Conservation (phyloP, 2,797 vertebrate genomes). For the Pteropus rufus region DNA sequence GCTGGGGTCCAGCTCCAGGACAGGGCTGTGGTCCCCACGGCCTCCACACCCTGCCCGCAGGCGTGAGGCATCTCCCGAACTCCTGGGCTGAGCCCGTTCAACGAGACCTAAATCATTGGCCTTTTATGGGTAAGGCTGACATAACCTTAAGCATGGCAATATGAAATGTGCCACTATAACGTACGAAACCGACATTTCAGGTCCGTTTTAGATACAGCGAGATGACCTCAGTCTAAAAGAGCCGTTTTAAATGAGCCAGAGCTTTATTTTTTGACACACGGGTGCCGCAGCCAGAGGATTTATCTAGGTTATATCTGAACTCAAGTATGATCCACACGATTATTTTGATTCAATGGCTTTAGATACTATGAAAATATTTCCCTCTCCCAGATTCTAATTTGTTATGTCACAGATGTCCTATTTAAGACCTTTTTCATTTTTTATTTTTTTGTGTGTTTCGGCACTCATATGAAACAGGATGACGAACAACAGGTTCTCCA, state of each 20-base stretch:
- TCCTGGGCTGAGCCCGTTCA: background rate
- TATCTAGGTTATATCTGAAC: conserved; percentile 66
- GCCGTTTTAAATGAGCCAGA: conserved; percentile 47
- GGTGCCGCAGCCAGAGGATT: conserved; percentile 51
- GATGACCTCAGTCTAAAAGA: conserved; percentile 51
- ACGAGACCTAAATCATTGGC: conserved; percentile 27
- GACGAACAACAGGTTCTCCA: conserved; percentile 45
- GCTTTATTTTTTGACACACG: conserved; percentile 66
- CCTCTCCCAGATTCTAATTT: conserved; percentile 67
- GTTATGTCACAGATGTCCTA: conserved; percentile 33
- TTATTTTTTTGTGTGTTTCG: conserved; percentile 23
- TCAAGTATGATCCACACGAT: conserved; percentile 68
- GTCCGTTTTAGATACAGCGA: conserved; percentile 31
- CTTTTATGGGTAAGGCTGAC: background rate
- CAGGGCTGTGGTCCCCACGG: no score
- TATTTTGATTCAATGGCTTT: conserved; percentile 76
- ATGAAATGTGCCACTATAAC: background rate
- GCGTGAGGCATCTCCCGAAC: background rate
- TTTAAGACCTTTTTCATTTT: background rate
- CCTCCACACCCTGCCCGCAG: background rate
- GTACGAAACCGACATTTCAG: conserved; percentile 43
- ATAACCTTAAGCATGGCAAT: background rate
- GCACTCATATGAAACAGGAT: conserved; percentile 50
- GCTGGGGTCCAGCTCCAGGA: background rate
- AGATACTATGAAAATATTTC: conserved; percentile 68